Conservation (phyloP, 2,888 invertebrate species). For the Nowickia ferox region DNA sequence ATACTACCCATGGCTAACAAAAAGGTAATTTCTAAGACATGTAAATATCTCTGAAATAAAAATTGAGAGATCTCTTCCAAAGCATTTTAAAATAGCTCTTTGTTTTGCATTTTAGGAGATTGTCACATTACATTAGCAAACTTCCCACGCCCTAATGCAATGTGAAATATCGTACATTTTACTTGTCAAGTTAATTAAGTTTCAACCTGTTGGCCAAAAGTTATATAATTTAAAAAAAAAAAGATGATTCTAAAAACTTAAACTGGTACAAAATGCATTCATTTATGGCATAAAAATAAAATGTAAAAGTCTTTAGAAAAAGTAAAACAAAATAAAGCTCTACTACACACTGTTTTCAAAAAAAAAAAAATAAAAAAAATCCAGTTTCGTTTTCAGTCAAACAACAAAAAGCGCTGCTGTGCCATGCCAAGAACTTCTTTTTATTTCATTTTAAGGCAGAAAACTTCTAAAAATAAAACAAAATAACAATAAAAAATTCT, state of each 20-base stretch:
- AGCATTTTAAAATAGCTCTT: too few relatives aligned
- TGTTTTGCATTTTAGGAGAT: too few relatives aligned
- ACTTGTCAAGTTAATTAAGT: not conserved
- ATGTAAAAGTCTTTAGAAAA: not conserved
- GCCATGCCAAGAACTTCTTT: not conserved
- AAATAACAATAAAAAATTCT: slow-evolving; percentile 38
- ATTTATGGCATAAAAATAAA: slow-evolving; percentile 12
- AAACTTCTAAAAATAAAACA: slow-evolving; percentile 32
- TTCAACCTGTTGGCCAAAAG: not conserved
- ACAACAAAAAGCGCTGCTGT: slow-evolving; percentile 14
- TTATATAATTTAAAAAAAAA: slow-evolving; percentile 40
- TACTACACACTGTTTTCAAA: slow-evolving; percentile 11
- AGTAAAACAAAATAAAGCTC: slow-evolving; percentile 25
- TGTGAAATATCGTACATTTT: not conserved
- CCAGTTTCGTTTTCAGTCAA: slow-evolving; percentile 65
- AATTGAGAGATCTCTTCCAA: too few relatives aligned
- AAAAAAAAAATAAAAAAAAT: slow-evolving; percentile 49
- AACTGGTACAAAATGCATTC: slow-evolving; percentile 49
- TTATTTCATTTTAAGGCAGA: slow-evolving; percentile 25
- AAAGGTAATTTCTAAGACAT: too few relatives aligned
- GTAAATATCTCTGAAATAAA: too few relatives aligned
- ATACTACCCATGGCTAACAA: too few relatives aligned
- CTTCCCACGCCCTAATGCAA: too few relatives aligned
- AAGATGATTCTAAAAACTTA: slow-evolving; percentile 22
- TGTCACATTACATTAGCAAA: too few relatives aligned